Evolutionary conservation across 2,888 invertebrate species (phyloP).

Genomic region (Escarpia spicata): DNA sequence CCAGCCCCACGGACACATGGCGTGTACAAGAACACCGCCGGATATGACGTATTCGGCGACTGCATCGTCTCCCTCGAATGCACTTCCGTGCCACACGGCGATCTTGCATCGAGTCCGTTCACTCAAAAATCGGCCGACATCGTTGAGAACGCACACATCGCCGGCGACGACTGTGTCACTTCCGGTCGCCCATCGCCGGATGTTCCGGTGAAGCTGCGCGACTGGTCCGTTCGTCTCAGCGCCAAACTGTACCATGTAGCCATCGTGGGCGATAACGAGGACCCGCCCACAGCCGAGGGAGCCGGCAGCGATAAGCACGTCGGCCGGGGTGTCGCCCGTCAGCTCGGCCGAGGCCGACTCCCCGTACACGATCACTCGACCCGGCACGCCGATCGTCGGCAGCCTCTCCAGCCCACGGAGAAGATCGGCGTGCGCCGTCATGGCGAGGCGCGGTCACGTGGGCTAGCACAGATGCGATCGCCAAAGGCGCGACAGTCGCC

Average conservation of each 20-base stretch:
- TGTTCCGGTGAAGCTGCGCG: conserved; percentile 21
- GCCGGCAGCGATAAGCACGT: conserved; percentile 30
- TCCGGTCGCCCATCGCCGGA: conserved; percentile 27
- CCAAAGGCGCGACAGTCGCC: background rate
- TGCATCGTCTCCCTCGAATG: background rate
- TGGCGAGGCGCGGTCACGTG: background rate
- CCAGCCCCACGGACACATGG: conserved; percentile 44
- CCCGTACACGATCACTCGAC: conserved; percentile 29
- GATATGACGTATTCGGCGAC: conserved; percentile 28
- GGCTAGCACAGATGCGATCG: background rate
- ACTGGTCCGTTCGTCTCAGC: background rate
- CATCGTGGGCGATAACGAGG: conserved; percentile 32
- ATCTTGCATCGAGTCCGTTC: background rate
- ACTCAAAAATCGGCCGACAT: background rate
- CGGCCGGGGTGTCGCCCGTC: conserved; percentile 27
- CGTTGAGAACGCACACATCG: conserved; percentile 1
- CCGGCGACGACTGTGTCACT: background rate
- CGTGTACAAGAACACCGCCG: conserved; percentile 40
- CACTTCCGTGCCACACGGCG: background rate
- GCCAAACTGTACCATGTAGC: conserved; percentile 24
- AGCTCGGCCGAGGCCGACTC: conserved; percentile 26
- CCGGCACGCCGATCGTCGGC: conserved; percentile 25
- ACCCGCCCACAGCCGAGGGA: conserved; percentile 36
- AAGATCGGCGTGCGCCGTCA: conserved; percentile 11
- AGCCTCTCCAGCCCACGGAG: conserved; percentile 24